phyloP scores from a whole-genome alignment of 2,888 invertebrate species.

The Hydroisotoma schaefferi region DNA sequence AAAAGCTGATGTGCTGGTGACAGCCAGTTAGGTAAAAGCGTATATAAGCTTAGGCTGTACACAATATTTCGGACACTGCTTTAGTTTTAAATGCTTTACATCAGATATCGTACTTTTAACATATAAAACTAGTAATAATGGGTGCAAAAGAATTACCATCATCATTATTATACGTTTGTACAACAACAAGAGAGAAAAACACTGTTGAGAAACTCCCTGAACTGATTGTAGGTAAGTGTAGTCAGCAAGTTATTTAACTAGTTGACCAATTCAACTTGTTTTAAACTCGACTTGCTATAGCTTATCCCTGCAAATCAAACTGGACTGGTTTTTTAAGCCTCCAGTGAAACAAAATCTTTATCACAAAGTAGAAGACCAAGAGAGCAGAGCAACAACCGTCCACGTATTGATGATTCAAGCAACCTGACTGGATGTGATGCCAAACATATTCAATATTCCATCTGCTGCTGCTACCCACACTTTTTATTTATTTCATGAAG shows the following conservation, averaged over 20 bases:
- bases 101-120: not conserved
- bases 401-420: too few relatives aligned
- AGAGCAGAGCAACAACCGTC: slow-evolving; percentile 9
- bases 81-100: slow-evolving; percentile 5
- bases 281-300: slow-evolving; percentile 7
- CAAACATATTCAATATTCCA: too few relatives aligned
- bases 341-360: slow-evolving; percentile 27
- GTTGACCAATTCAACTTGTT: slow-evolving; percentile 14
- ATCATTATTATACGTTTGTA: not conserved
- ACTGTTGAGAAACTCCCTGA: slow-evolving; percentile 2
- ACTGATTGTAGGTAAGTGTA: too few relatives aligned
- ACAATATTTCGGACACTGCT: too few relatives aligned
- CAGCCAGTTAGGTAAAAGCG: too few relatives aligned
- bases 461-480: too few relatives aligned
- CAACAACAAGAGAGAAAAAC: too few relatives aligned
- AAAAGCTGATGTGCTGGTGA: too few relatives aligned
- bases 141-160: not conserved
- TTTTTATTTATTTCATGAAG: too few relatives aligned
- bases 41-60: too few relatives aligned
- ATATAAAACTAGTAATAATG: not conserved
- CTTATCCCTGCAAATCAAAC: slow-evolving; percentile 22
- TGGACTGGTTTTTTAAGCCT: slow-evolving; percentile 43
- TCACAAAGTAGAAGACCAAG: slow-evolving; percentile 7
- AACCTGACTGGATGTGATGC: too few relatives aligned
- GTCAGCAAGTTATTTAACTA: too few relatives aligned